Base-by-base conservation (phyloP, 2,113 vertebrate genomes). In the Prietella phreatophila region DNA sequence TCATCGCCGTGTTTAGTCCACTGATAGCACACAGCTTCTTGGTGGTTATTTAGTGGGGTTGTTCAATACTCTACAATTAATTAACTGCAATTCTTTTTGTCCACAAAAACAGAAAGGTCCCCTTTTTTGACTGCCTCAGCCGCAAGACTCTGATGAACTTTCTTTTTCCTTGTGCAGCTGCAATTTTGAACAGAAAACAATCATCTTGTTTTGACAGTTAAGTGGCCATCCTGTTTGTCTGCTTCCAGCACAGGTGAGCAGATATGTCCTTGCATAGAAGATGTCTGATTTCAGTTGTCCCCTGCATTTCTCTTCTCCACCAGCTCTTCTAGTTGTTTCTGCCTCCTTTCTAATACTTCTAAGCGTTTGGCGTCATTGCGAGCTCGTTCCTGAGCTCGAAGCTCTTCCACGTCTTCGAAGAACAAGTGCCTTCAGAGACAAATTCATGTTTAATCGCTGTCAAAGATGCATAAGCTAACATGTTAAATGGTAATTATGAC, bases 301-400 rank as follows among this genome's bases (percentile, higher is more conserved):
- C 53, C 67, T 87, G 13, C 39, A 83, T 60, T 87, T 86, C 92
- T 96, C 90, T 93, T 96, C 87, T 95, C 92, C 0, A 58, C 82
- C 88, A 94, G 13, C 86, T 95, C 90, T 0, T 92, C 93, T 0
- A 94, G 90, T 91, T 94, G 95, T 87, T 63, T 92, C 88, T 94
- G 91, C 20, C 94, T 92, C 78, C 94, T 92, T 90, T 95, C 93
- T 89, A 96, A 17, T 50, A 96, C 42, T n/a, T 95, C 94, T 73
- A 89, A 20, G 36, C 84, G 89, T 89, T 87, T 95, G 83, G 90
- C 87, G 0, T 94, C 22, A 13, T 93, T 92, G 10, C 90, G 86
- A 1, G 87, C 92, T n/a, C 87, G 88, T 84, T 96, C 94, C 91
- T 93, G 90, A 9, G 93, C 93, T 85, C 94, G 91, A n/a, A 96